These are phyloP conservation scores for Coturnix japonica DNA, from an alignment of 2,113 vertebrate species.

Conservation along the genomic window DNA sequence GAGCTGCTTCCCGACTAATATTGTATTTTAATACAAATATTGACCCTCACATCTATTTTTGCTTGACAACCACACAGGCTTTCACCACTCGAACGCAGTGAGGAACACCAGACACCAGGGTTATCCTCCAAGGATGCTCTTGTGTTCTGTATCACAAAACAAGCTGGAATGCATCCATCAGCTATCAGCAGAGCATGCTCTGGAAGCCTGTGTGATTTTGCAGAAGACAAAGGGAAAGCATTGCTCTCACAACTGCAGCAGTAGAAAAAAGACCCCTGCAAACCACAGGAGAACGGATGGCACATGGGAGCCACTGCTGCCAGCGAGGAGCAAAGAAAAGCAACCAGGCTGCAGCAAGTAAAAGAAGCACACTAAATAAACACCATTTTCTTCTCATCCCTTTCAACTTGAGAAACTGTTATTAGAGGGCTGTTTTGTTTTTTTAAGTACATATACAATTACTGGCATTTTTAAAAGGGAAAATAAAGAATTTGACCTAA, in stretches of 20 bases:
- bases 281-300: neutral
- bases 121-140: neutral
- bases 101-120: neutral
- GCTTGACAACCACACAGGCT: neutral
- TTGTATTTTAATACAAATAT: neutral
- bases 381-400: neutral
- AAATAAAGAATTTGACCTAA: neutral
- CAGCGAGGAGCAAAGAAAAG: neutral
- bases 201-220: neutral
- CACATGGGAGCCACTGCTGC: neutral
- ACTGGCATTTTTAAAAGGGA: neutral
- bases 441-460: neutral
- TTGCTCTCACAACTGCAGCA: fast-evolving
- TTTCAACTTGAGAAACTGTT: neutral
- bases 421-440: neutral
- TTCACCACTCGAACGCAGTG: neutral
- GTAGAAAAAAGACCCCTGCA: neutral
- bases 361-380: neutral
- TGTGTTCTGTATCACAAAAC: neutral
- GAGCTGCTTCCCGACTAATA: neutral
- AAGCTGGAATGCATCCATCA: neutral
- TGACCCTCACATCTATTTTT: neutral
- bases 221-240: neutral
- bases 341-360: neutral
- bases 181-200: neutral